phyloP scores from a whole-genome alignment of 1,140 invertebrate genomes.

The Caenorhabditis brenneri region DNA sequence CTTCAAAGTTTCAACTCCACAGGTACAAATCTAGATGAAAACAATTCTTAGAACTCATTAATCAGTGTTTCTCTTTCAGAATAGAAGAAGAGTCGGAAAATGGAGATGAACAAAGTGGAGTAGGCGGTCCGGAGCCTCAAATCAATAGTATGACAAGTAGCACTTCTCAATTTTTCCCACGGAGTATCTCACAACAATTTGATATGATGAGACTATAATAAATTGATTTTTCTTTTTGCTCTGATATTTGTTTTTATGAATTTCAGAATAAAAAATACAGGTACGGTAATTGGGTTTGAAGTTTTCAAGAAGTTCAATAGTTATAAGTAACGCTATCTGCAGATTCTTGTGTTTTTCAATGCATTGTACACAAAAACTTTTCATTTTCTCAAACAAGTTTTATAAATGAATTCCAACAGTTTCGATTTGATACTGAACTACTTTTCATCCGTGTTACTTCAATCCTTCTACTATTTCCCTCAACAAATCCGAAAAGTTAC shows the following conservation, averaged over 20 bases:
- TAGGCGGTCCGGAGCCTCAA: not conserved
- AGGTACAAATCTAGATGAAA: not conserved
- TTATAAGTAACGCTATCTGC: too few species aligned
- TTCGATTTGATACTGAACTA: too few species aligned
- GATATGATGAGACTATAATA: slow-evolving; percentile 37
- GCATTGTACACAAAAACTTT: too few species aligned
- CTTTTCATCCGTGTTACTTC: too few species aligned
- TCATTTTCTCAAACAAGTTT: too few species aligned
- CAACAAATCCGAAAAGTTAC: not conserved
- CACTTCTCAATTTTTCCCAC: slow-evolving; percentile 17
- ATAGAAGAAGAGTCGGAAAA: slow-evolving; percentile 38
- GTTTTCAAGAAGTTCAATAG: too few species aligned
- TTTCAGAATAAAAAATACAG: too few species aligned
- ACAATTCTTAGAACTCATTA: not conserved
- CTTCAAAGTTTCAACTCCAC: slow-evolving; percentile 1
- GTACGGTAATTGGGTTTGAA: too few species aligned
- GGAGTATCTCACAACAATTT: slow-evolving; percentile 36
- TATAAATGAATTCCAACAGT: too few species aligned
- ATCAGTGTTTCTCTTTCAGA: not conserved
- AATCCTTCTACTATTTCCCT: not conserved
- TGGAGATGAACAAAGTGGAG: slow-evolving; percentile 13
- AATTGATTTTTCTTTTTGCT: not conserved
- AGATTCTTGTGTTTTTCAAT: too few species aligned
- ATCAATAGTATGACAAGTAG: not conserved
- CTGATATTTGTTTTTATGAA: too few species aligned